Evolutionary conservation across 1,140 invertebrate species (phyloP), one percentile per base, ranked within the genome.

Genomic region (Druon quercuslanigerum): DNA sequence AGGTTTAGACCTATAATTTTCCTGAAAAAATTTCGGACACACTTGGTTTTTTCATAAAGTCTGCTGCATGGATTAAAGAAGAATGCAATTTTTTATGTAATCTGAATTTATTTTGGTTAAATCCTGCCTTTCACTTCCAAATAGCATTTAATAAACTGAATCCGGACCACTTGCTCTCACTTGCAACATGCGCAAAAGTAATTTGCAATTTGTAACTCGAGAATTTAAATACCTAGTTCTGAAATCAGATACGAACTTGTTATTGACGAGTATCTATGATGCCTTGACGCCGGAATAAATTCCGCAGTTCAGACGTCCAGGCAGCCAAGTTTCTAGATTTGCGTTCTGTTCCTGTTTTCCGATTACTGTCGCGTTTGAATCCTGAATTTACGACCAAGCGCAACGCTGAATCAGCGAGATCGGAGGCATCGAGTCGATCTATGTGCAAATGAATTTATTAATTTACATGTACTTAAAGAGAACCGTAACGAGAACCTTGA

Each of bases 401-500:
- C 66, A 14, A 16, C 25, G 52, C 52, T 50, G 71, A 66, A 73
- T 77, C 16, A 56, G 50, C 72, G 33, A 66, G 51, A 20, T 73
- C 72, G 70, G 50, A 75, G 60, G 60, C 56, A 75, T 60, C 56
- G 46, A 74, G 60, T 76, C 77, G 74, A 81, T 81, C 77, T 81
- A 81, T 79, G 81, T 79, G 79, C 77, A 83, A 83, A 81, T 83
- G 52, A 50, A 57, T 57, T 79, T 81, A 79, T 83, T 74, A 83
- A 83, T 79, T 78, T 79, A 74, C 79, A 78, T 76, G 51, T 73
- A 74, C 56, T 74, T 74, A 79, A 11, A 82, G 77, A 78, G 60
- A 46, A 66, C 1, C 54, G 77, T 82, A 84, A 81, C 81, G 79
- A 81, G 82, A 75, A 66, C 20, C 79, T 84, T 73, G 77, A 50